Evolutionary conservation across 1,140 invertebrate genomes (phyloP).

Genomic region (Aphidius ervi): DNA sequence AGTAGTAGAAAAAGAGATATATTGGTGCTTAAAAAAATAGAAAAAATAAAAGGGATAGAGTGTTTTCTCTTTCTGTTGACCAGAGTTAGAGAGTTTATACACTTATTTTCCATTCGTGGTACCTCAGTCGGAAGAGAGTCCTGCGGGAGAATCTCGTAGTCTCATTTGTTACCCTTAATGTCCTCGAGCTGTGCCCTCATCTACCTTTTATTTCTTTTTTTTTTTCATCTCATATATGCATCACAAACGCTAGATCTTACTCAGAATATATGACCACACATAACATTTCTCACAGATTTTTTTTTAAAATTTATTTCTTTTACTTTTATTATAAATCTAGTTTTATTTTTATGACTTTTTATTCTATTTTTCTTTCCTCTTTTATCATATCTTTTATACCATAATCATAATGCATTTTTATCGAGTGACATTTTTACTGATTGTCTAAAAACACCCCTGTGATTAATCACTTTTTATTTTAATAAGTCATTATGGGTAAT

Average conservation of each 20-base stretch:
- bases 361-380: background rate
- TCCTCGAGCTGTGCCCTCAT: conserved; percentile 28
- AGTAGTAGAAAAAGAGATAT: conserved; percentile 19
- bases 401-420: too few relatives aligned
- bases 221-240: conserved; percentile 7
- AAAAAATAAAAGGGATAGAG: conserved; percentile 24
- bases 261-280: conserved; percentile 9
- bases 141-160: conserved; percentile 40
- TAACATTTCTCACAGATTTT: conserved; percentile 4
- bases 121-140: conserved; percentile 41
- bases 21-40: conserved; percentile 20
- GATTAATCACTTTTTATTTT: too few relatives aligned
- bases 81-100: conserved; percentile 26
- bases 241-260: conserved; percentile 25
- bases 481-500: too few relatives aligned
- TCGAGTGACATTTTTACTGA: too few relatives aligned
- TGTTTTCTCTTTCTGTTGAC: too few relatives aligned
- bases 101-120: conserved; percentile 47
- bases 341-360: too few relatives aligned
- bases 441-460: too few relatives aligned
- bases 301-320: conserved; percentile 9
- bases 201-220: conserved; percentile 9
- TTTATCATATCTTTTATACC: background rate
- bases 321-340: background rate
- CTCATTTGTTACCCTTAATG: conserved; percentile 51